phyloP scores from a whole-genome alignment of 2,797 vertebrate genomes.

The Nannoperca australis region DNA sequence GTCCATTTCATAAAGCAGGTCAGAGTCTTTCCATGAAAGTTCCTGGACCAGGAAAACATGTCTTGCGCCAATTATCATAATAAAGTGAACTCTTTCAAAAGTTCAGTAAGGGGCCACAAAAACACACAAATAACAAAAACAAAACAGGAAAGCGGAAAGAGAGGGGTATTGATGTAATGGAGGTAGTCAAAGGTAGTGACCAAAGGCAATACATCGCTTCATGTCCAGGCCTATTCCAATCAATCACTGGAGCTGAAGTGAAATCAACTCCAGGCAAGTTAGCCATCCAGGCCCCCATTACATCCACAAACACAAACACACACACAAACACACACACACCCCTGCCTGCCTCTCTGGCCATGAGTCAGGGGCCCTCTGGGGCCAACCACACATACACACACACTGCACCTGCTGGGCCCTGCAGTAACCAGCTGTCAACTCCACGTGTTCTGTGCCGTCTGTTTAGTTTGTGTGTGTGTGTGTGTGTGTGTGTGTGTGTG shows the following conservation, averaged over 20 bases:
- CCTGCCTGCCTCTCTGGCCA: constrained; percentile 76
- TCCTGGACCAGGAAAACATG: constrained; percentile 18
- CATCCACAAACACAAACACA: constrained; percentile 47
- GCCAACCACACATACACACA: constrained; percentile 64
- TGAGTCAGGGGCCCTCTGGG: constrained; percentile 86
- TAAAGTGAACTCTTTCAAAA: constrained; percentile 67
- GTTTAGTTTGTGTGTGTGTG: constrained; percentile 63
- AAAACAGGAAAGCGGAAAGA: constrained; percentile 39
- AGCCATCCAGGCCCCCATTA: constrained; percentile 66
- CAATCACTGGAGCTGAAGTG: constrained; percentile 84
- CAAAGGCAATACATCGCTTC: constrained; percentile 80
- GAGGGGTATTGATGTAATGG: constrained; percentile 77
- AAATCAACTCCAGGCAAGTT: constrained; percentile 81
- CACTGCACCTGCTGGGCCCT: constrained; percentile 85
- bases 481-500: constrained; percentile 42
- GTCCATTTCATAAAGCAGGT: constrained; percentile 24
- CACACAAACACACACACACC: constrained; percentile 57
- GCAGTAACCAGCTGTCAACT: constrained; percentile 88
- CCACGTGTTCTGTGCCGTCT: constrained; percentile 79
- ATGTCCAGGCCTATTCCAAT: constrained; percentile 81
- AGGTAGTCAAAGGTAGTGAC: constrained; percentile 88
- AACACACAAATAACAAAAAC: constrained; percentile 54
- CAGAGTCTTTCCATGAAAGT: constrained; percentile 21
- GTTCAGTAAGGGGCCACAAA: constrained; percentile 64
- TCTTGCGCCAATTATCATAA: constrained; percentile 44